These are phyloP conservation scores for Phthorimaea operculella DNA, from an alignment of 1,140 invertebrate species.

Conservation along the genomic window DNA sequence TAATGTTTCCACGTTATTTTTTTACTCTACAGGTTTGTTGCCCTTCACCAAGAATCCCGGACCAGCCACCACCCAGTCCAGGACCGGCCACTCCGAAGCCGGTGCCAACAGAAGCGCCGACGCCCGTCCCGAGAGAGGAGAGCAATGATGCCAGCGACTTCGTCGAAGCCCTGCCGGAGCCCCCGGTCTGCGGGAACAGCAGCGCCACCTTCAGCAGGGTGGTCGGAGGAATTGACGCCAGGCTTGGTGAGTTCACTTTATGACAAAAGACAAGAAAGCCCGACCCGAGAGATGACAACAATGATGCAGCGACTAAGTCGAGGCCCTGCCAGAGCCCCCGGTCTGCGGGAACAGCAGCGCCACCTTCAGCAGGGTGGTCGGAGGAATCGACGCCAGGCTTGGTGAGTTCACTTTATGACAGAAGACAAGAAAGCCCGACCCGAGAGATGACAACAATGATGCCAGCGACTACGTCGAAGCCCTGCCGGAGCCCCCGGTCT, in stretches of 20 bases:
- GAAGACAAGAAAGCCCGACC: not conserved
- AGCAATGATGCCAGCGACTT: slow-evolving; percentile 16
- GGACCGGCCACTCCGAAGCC: slow-evolving; percentile 5
- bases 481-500: slow-evolving; percentile 40
- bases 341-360: slow-evolving; percentile 43
- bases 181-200: slow-evolving; percentile 42
- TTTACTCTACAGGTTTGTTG: slow-evolving; percentile 38
- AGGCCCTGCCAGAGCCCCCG: slow-evolving; percentile 33
- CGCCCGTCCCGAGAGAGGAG: not conserved
- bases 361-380: slow-evolving; percentile 38
- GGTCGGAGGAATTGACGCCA: slow-evolving; percentile 44
- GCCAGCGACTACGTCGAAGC: slow-evolving; percentile 19
- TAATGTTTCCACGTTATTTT: too few species aligned
- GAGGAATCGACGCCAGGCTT: slow-evolving; percentile 44
- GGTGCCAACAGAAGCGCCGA: slow-evolving; percentile 11
- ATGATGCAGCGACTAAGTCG: slow-evolving; percentile 20
- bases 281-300: not conserved
- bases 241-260: slow-evolving; percentile 34
- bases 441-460: not conserved
- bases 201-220: slow-evolving; percentile 39
- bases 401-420: slow-evolving; percentile 24
- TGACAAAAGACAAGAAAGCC: too few species aligned
- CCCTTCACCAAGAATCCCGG: slow-evolving; percentile 12
- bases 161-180: slow-evolving; percentile 27
- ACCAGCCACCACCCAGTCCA: not conserved